Evolutionary conservation across 2,888 invertebrate species (phyloP), one percentile per base, ranked within the genome.

Genomic region (Eupithecia dodoneata): DNA sequence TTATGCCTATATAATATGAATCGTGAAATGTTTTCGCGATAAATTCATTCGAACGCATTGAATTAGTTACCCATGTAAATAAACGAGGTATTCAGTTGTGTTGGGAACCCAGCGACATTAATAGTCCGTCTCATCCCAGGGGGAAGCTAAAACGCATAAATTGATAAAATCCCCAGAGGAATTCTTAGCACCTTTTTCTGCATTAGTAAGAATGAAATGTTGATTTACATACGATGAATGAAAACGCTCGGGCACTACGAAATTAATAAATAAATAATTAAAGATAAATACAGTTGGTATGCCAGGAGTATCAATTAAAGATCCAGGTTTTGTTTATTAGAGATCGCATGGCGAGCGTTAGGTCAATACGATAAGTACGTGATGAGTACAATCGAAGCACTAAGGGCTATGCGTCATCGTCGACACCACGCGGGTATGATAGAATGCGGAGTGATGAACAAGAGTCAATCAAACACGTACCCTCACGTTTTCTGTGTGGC

Each of bases 401-500:
- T n/a, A 18, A 49, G 67, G 83, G 83, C 85, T 83, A 90, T 92
- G 93, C 87, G 90, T 92, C 93, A 93, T 83, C 87, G 82, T 76
- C 83, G 65, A 72, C 66, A 55, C 70, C 49, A 83, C 59, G 49
- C 70, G 55, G 83, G 84, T 81, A 83, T 84, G 84, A 81, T 85
- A 83, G 86, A 86, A 87, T 88, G 87, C 87, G 87, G 84, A 83
- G 82, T 80, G 83, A 89, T 87, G 81, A 88, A 86, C 88, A 86
- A 85, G 87, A 90, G 85, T 84, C 86, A 85, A 85, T 87, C 86
- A 85, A 85, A 87, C 91, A 91, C 90, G 91, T 92, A 91, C 85
- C 89, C 86, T 90, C 91, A 90, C 91, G 91, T 91, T 91, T 90
- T 90, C 88, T 92, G 93, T 94, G 93, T 92, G 92, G 93, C 89